A percentile compares a stretch with the other conserved stretches of the same genome.
phyloP scores from a whole-genome alignment of 2,113 vertebrate genomes.

The Noctilio leporinus region DNA sequence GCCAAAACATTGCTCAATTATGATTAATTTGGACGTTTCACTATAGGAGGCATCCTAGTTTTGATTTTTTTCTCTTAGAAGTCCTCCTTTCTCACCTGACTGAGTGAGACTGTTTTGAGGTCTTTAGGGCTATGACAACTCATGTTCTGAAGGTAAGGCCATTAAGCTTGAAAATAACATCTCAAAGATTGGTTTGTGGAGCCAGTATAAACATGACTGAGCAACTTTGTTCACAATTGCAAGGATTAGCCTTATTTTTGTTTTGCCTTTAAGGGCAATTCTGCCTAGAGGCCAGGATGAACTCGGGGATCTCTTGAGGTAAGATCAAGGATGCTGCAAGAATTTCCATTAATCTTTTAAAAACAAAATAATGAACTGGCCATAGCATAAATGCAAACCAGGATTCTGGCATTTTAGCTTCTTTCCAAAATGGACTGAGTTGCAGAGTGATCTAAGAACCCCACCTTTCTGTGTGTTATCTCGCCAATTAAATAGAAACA shows the following conservation, averaged over 20 bases:
- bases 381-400: neutral
- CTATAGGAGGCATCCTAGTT: neutral
- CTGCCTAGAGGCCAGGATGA: slow-evolving; percentile 56
- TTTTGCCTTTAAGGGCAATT: slow-evolving; percentile 57
- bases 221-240: neutral
- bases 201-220: slow-evolving; percentile 37
- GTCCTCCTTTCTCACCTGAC: neutral
- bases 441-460: neutral
- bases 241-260: slow-evolving; percentile 58
- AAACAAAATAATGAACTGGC: slow-evolving; percentile 46
- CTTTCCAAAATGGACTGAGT: neutral
- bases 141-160: slow-evolving; percentile 13
- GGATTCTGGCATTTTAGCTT: neutral
- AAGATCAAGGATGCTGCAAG: slow-evolving; percentile 49
- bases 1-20: neutral
- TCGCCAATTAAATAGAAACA: neutral
- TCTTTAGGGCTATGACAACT: neutral
- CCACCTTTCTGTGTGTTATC: neutral
- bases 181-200: slow-evolving; percentile 25
- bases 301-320: slow-evolving; percentile 24
- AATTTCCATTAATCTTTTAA: slow-evolving; percentile 60
- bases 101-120: slow-evolving; percentile 14
- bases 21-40: slow-evolving; percentile 27
- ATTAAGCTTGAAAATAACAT: slow-evolving; percentile 35
- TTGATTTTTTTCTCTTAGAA: slow-evolving; percentile 5